These are phyloP conservation scores for Epicampocera succincta DNA, from an alignment of 2,888 invertebrate genomes.

Conservation along the genomic window DNA sequence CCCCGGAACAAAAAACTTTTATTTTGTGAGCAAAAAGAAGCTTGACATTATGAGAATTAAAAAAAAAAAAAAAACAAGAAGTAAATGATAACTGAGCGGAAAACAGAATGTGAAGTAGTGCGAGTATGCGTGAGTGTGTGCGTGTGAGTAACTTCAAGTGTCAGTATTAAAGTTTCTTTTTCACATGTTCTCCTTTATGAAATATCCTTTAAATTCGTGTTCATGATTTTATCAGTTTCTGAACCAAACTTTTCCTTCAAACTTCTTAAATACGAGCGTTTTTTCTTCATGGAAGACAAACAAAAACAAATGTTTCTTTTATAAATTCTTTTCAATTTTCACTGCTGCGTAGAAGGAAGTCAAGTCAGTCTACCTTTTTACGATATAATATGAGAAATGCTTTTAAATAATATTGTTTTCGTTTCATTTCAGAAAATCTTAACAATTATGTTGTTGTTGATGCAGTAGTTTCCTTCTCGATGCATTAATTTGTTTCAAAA, in stretches of 20 bases:
- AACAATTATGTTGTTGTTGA: conserved; percentile 1
- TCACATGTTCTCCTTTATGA: too few species aligned
- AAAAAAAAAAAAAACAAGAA: neutral
- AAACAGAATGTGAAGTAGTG: conserved; percentile 5
- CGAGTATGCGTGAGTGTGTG: neutral
- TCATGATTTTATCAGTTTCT: conserved; percentile 39
- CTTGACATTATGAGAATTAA: conserved; percentile 24
- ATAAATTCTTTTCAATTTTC: neutral
- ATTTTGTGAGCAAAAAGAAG: conserved; percentile 27
- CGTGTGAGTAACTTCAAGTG: neutral
- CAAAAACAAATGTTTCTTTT: neutral
- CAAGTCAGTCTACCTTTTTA: too few species aligned
- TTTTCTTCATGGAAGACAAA: too few species aligned
- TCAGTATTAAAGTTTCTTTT: neutral
- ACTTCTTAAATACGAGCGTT: too few species aligned
- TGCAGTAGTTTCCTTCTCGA: too few species aligned
- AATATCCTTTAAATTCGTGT: conserved; percentile 36
- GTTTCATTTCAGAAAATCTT: neutral
- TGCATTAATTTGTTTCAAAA: conserved; percentile 6
- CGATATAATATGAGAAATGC: too few species aligned
- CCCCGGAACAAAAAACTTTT: neutral
- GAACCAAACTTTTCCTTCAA: too few species aligned
- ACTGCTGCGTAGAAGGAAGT: too few species aligned
- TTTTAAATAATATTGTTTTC: neutral
- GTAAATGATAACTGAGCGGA: neutral